Conservation (phyloP, 2,888 invertebrate species). For the Zelleria hepariella region DNA sequence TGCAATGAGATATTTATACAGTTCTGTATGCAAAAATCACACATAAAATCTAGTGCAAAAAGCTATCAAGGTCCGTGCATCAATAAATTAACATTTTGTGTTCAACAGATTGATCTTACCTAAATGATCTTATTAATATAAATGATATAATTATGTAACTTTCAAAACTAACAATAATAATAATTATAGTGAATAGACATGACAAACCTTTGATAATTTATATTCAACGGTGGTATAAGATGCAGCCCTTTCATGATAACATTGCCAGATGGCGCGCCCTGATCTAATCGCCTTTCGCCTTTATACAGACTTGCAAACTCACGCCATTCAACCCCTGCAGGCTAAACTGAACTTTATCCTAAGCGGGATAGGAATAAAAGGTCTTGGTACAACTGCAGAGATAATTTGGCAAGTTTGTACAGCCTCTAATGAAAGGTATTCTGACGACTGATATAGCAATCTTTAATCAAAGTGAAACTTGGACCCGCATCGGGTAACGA, state of each 20-base stretch:
- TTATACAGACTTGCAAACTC: conserved; percentile 34
- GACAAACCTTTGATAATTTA: conserved; percentile 7
- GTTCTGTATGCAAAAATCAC: neutral
- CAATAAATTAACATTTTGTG: too few relatives aligned
- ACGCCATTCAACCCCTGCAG: neutral
- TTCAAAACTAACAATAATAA: neutral
- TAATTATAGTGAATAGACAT: neutral
- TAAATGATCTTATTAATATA: neutral
- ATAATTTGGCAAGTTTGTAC: neutral
- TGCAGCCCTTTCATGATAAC: conserved; percentile 64
- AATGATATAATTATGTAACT: neutral
- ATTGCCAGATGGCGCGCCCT: conserved; percentile 56
- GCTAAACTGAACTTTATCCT: neutral
- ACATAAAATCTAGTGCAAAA: neutral
- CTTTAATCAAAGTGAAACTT: conserved; percentile 68
- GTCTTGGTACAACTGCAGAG: neutral
- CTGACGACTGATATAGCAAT: conserved; percentile 57
- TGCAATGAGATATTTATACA: neutral
- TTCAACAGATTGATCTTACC: neutral
- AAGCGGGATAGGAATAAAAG: neutral
- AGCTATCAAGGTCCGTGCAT: too few relatives aligned
- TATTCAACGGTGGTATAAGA: conserved; percentile 31
- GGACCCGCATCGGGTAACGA: conserved; percentile 30
- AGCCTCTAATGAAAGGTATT: conserved; percentile 57
- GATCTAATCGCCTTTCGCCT: conserved; percentile 60